A percentile compares a stretch with the other conserved stretches of the same genome.
These are phyloP conservation scores for Hippocampus kuda DNA, from an alignment of 2,797 vertebrate genomes.

Conservation along the genomic window DNA sequence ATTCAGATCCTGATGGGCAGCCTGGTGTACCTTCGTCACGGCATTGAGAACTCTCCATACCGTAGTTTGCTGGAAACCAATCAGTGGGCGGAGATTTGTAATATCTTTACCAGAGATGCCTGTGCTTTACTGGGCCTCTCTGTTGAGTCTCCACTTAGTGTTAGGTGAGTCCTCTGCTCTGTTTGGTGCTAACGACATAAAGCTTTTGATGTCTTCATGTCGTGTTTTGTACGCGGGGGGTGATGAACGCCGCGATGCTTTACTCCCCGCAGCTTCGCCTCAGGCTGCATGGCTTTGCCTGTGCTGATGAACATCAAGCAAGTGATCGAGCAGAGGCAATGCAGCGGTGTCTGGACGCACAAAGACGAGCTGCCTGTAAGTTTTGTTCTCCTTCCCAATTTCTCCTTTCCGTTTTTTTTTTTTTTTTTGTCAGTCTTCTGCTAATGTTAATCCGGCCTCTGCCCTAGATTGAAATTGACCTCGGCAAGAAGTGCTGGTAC, in stretches of 20 bases:
- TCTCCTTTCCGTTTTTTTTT: not conserved
- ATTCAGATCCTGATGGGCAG: constrained; percentile 92
- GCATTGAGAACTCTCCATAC: constrained; percentile 84
- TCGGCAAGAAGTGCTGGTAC: constrained; percentile 92
- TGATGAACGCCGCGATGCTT: not conserved
- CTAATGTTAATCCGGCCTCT: not conserved
- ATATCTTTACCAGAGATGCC: constrained; percentile 84
- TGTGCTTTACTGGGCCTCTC: constrained; percentile 83
- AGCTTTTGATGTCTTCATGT: not conserved
- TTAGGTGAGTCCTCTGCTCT: constrained; percentile 63
- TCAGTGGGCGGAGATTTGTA: constrained; percentile 87
- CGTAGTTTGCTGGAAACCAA: constrained; percentile 79
- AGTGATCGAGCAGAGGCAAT: constrained; percentile 86
- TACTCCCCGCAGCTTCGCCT: constrained; percentile 69
- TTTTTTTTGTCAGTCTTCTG: not conserved
- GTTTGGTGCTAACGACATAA: not conserved
- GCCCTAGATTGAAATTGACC: constrained; percentile 81
- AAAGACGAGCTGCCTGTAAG: constrained; percentile 84
- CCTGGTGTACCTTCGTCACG: constrained; percentile 80
- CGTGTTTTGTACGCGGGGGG: not conserved
- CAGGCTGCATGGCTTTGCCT: constrained; percentile 83
- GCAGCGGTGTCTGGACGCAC: constrained; percentile 84
- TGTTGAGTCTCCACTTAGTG: constrained; percentile 84
- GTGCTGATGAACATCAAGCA: constrained; percentile 91
- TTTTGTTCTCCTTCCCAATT: not conserved